phyloP scores from a whole-genome alignment of 1,140 invertebrate species.

The Leptinotarsa lineolata region DNA sequence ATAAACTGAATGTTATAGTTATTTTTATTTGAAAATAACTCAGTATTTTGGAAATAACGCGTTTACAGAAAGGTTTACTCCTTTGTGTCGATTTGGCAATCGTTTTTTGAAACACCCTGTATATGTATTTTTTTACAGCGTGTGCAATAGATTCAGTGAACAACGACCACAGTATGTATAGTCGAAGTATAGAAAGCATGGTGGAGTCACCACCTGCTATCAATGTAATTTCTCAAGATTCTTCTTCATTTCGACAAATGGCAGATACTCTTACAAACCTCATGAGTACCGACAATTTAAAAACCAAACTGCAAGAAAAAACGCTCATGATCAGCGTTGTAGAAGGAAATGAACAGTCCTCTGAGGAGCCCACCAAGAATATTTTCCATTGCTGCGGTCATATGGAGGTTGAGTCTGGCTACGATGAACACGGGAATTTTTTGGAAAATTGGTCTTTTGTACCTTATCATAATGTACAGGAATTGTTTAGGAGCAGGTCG shows the following conservation, averaged over 20 bases:
- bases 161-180: neutral
- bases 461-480: conserved; percentile 33
- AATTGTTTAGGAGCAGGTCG: conserved; percentile 5
- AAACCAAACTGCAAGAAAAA: conserved; percentile 37
- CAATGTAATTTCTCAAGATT: conserved; percentile 1
- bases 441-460: conserved; percentile 42
- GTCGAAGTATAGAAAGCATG: neutral
- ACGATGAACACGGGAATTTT: conserved; percentile 28
- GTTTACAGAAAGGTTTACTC: too few relatives aligned
- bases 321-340: conserved; percentile 34
- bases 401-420: conserved; percentile 34
- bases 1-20: too few relatives aligned
- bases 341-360: conserved; percentile 32
- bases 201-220: neutral
- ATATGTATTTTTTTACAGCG: too few relatives aligned
- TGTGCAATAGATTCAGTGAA: neutral
- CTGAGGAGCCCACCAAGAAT: conserved; percentile 25
- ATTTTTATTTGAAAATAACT: too few relatives aligned
- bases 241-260: conserved; percentile 25
- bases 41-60: too few relatives aligned
- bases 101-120: too few relatives aligned
- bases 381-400: conserved; percentile 36
- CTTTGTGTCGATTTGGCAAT: too few relatives aligned
- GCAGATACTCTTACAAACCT: conserved; percentile 36
- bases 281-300: conserved; percentile 43